Conservation (phyloP, 2,113 vertebrate species). For the Mesocricetus auratus region DNA sequence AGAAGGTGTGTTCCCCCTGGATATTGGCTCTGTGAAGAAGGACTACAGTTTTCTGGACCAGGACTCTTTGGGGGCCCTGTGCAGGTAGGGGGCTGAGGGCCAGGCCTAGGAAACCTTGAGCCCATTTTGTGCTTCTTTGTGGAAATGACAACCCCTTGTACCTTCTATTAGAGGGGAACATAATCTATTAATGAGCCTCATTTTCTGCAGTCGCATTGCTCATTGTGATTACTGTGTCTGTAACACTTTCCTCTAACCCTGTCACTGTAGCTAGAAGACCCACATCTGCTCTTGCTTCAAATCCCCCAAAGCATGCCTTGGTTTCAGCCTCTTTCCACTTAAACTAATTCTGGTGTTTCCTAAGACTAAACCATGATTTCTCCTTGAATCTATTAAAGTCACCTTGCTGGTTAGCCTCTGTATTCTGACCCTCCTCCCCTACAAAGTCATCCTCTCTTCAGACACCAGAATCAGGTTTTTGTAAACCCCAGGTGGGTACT, state of each 20-base stretch:
- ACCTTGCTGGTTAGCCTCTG: background rate
- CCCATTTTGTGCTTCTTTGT: background rate
- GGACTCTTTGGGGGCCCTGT: slow-evolving; percentile 91
- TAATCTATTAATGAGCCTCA: background rate
- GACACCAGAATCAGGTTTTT: background rate
- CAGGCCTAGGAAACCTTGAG: background rate
- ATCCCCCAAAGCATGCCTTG: background rate
- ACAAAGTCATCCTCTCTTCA: background rate
- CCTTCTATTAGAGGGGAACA: background rate
- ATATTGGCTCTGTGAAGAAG: slow-evolving; percentile 90
- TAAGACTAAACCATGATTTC: slow-evolving; percentile 30
- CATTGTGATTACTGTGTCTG: slow-evolving; percentile 5
- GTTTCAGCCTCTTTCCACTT: background rate
- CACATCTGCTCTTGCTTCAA: background rate
- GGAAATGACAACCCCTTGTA: background rate
- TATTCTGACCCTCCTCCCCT: background rate
- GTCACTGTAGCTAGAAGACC: slow-evolving; percentile 9
- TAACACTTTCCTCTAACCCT: background rate
- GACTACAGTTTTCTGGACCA: slow-evolving; percentile 92
- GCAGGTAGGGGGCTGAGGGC: slow-evolving; percentile 85
- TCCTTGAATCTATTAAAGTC: slow-evolving; percentile 27
- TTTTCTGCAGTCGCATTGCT: background rate
- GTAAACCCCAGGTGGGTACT: background rate
- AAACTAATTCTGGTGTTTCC: background rate
- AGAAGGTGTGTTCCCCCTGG: slow-evolving; percentile 87